These are phyloP conservation scores for Graphium colonna DNA, from an alignment of 2,888 invertebrate genomes.

Conservation along the genomic window DNA sequence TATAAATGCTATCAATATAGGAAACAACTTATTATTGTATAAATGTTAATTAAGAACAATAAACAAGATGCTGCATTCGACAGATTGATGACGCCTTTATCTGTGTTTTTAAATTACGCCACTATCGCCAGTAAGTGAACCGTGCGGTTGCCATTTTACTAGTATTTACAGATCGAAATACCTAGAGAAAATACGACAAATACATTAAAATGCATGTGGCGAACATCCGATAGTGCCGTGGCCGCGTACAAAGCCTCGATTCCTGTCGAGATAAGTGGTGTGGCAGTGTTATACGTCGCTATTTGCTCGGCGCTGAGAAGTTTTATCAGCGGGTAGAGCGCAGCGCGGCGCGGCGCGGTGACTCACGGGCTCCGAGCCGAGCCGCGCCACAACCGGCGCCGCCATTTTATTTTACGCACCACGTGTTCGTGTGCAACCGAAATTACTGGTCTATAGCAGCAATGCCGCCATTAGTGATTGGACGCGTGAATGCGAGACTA, in stretches of 20 bases:
- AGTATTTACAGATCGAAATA: no score
- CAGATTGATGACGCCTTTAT: no score
- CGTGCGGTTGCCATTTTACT: no score
- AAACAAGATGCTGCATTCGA: no score
- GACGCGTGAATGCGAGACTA: neutral
- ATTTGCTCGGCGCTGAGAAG: constrained; percentile 21
- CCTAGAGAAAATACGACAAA: no score
- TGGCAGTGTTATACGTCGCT: neutral
- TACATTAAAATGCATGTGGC: neutral
- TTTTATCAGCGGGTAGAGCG: constrained; percentile 37
- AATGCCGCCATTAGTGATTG: neutral
- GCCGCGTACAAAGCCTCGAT: neutral
- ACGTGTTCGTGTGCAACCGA: constrained; percentile 53
- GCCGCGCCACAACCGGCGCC: constrained; percentile 43
- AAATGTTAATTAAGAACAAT: no score
- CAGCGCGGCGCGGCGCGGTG: constrained; percentile 34
- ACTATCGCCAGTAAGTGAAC: no score
- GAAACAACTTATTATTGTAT: no score
- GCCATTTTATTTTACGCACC: constrained; percentile 72
- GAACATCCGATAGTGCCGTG: neutral
- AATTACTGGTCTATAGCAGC: constrained; percentile 6
- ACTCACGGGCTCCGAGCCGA: constrained; percentile 33
- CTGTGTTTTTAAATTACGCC: no score
- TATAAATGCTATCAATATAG: no score
- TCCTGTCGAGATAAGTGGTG: constrained; percentile 2